Evolutionary conservation across 1,140 invertebrate genomes (phyloP).

Genomic region (Melitaea cinxia): DNA sequence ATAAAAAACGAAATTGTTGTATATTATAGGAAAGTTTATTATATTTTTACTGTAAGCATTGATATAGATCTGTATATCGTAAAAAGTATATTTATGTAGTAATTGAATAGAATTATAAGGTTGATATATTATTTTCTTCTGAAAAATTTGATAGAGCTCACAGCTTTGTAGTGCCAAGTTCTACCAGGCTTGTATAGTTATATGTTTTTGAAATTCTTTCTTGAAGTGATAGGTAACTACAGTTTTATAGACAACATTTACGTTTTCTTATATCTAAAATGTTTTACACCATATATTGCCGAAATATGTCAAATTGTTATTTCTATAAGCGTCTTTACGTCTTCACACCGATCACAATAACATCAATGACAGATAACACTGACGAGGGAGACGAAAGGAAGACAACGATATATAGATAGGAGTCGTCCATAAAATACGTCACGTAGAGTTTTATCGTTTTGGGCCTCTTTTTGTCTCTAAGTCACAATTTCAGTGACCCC

Average conservation of each 20-base stretch:
- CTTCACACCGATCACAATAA: conserved; percentile 69
- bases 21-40: conserved; percentile 24
- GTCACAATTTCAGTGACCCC: no score
- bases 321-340: conserved; percentile 75
- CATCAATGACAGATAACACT: conserved; percentile 39
- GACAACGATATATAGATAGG: conserved; percentile 21
- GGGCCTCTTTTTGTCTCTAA: no score
- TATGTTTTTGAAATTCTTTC: neutral
- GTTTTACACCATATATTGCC: conserved; percentile 31
- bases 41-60: conserved; percentile 9
- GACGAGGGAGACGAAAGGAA: conserved; percentile 44
- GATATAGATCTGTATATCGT: conserved; percentile 8
- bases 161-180: neutral
- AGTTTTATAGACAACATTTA: conserved; percentile 4
- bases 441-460: no score
- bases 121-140: no score
- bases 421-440: no score
- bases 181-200: neutral
- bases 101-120: neutral
- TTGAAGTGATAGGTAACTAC: neutral
- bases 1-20: conserved; percentile 14
- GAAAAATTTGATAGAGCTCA: no score
- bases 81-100: neutral
- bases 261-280: conserved; percentile 21
- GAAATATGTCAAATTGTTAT: conserved; percentile 41